These are phyloP conservation scores for Tribolium madens DNA, from an alignment of 1,140 invertebrate genomes.

Conservation along the genomic window DNA sequence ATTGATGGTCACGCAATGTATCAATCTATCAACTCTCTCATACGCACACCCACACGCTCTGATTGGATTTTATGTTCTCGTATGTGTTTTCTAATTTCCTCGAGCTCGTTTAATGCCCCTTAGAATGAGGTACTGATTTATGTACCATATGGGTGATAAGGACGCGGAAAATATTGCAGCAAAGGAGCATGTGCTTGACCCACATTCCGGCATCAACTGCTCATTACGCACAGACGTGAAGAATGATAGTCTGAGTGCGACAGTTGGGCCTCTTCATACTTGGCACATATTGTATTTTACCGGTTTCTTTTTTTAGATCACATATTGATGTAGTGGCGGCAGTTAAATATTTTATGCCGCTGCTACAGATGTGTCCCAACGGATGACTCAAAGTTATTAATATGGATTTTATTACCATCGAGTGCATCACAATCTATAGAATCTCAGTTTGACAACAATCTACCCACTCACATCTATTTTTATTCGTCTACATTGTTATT, in stretches of 20 bases:
- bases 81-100: constrained; percentile 15
- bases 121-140: constrained; percentile 4
- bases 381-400: constrained; percentile 34
- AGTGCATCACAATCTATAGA: not conserved
- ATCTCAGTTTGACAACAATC: constrained; percentile 6
- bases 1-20: constrained; percentile 38
- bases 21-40: constrained; percentile 38
- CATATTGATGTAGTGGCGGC: not conserved
- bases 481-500: not conserved
- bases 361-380: constrained; percentile 16
- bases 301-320: constrained; percentile 12
- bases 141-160: constrained; percentile 24
- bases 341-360: constrained; percentile 28
- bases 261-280: constrained; percentile 10
- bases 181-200: constrained; percentile 22
- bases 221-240: not conserved
- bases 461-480: not conserved
- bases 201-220: constrained; percentile 7
- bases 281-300: constrained; percentile 25
- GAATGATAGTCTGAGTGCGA: not conserved
- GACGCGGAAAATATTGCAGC: constrained; percentile 1
- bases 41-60: constrained; percentile 16
- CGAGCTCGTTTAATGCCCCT: not conserved
- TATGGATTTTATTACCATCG: not conserved
- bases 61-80: constrained; percentile 13